phyloP scores from a whole-genome alignment of 2,888 invertebrate genomes.

The Exocentrus adspersus region DNA sequence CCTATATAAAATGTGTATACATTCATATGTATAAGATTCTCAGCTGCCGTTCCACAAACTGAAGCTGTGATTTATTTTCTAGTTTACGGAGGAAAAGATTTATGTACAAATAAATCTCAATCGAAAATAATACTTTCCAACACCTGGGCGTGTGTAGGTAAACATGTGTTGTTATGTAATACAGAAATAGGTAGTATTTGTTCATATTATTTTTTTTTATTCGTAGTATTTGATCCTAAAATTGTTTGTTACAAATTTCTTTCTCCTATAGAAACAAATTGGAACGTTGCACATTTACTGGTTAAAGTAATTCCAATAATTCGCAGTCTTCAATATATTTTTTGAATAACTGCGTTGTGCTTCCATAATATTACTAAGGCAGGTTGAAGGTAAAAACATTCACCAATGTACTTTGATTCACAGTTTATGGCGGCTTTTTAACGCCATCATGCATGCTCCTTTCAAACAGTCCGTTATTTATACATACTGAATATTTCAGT shows the following conservation, averaged over 20 bases:
- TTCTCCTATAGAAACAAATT: too few species aligned
- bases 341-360: too few species aligned
- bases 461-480: constrained; percentile 22
- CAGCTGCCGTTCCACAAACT: not conserved
- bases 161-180: not conserved
- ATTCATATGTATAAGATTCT: constrained; percentile 13
- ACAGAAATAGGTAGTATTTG: not conserved
- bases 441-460: not conserved
- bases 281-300: too few species aligned
- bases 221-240: too few species aligned
- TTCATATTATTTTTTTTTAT: too few species aligned
- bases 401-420: not conserved
- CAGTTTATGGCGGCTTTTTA: not conserved
- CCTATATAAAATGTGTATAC: constrained; percentile 1
- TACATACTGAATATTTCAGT: constrained; percentile 35
- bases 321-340: too few species aligned
- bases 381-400: too few species aligned
- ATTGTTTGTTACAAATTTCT: too few species aligned
- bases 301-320: too few species aligned
- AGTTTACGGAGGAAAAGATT: constrained; percentile 3
- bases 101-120: constrained; percentile 16
- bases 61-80: not conserved
- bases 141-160: not conserved
- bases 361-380: too few species aligned
- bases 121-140: not conserved